Conservation (phyloP, 2,113 vertebrate species). For the Vimba vimba region DNA sequence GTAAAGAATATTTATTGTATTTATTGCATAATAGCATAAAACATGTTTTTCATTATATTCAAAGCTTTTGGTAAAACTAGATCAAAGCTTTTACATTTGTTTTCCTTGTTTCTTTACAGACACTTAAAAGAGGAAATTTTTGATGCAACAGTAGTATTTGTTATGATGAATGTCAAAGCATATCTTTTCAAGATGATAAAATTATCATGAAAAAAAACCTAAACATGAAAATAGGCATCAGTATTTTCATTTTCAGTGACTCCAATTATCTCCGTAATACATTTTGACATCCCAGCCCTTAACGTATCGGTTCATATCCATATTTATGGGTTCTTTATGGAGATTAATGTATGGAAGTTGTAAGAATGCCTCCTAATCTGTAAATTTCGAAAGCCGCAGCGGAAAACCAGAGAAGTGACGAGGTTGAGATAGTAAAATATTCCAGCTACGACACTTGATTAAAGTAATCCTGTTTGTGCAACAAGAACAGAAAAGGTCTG, state of each 20-base stretch:
- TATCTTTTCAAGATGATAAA: not conserved
- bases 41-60: not conserved
- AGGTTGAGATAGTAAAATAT: slow-evolving; percentile 44
- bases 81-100: not conserved
- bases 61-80: not conserved
- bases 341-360: slow-evolving; percentile 33
- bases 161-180: not conserved
- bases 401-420: slow-evolving; percentile 46
- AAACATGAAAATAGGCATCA: not conserved
- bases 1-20: not conserved
- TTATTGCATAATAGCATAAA: not conserved
- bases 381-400: slow-evolving; percentile 31
- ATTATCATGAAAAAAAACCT: not conserved
- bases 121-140: not conserved
- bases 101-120: not conserved
- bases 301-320: slow-evolving; percentile 25
- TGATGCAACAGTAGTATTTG: not conserved
- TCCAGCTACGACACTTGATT: slow-evolving; percentile 50
- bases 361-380: slow-evolving; percentile 42
- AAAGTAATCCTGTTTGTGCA: slow-evolving; percentile 58
- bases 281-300: slow-evolving; percentile 39
- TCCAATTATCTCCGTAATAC: slow-evolving; percentile 26
- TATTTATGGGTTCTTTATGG: slow-evolving; percentile 26
- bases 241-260: not conserved
- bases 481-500: slow-evolving; percentile 51